Conservation (phyloP, 2,797 vertebrate genomes). For the Malacoraja senta region DNA sequence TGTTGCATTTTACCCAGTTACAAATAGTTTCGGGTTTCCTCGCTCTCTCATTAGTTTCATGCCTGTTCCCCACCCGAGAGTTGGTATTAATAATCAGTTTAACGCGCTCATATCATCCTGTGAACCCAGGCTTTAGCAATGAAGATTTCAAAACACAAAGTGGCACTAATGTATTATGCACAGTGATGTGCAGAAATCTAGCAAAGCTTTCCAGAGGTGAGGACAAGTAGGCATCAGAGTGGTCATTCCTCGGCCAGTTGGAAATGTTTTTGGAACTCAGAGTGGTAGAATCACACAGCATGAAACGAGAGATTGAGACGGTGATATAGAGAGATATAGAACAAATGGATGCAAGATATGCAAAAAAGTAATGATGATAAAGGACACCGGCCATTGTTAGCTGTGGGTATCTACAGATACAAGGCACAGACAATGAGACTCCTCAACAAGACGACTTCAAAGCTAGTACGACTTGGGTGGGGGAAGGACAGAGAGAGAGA, state of each 20-base stretch:
- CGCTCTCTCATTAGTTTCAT: neutral
- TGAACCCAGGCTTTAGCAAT: neutral
- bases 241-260: neutral
- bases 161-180: neutral
- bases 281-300: neutral
- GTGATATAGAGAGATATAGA: too few species aligned
- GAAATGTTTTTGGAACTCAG: neutral
- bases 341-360: too few species aligned
- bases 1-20: neutral
- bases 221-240: neutral
- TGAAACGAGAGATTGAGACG: too few species aligned
- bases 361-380: too few species aligned
- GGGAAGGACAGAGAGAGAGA: too few species aligned
- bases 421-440: too few species aligned
- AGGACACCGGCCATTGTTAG: too few species aligned
- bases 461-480: too few species aligned
- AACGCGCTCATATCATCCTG: neutral
- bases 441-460: too few species aligned
- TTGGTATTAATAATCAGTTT: neutral
- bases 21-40: neutral
- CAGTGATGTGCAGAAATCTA: neutral
- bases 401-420: too few species aligned
- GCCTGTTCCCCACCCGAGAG: neutral
- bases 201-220: neutral
- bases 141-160: neutral